phyloP scores from a whole-genome alignment of 2,888 invertebrate genomes.

The Deilephila elpenor region DNA sequence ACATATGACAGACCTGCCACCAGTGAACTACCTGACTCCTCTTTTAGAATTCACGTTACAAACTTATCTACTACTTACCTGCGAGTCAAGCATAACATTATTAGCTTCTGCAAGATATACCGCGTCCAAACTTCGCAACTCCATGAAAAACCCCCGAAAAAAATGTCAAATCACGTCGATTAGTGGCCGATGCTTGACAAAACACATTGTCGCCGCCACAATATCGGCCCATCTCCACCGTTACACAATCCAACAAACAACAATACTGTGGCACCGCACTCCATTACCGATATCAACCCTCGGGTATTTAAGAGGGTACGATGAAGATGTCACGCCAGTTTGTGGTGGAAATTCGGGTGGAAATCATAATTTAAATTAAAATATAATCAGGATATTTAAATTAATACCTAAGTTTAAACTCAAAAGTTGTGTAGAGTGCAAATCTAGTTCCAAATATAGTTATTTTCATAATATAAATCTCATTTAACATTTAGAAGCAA shows the following conservation, averaged over 20 bases:
- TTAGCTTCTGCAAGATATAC: constrained; percentile 27
- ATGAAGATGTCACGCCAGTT: constrained; percentile 65
- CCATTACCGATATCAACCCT: constrained; percentile 69
- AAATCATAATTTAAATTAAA: constrained; percentile 49
- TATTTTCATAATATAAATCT: too few species aligned
- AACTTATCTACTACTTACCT: too few species aligned
- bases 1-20: too few species aligned
- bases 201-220: constrained; percentile 76
- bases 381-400: not conserved
- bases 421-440: too few species aligned
- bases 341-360: constrained; percentile 60
- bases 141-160: constrained; percentile 54
- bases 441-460: too few species aligned
- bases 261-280: constrained; percentile 54
- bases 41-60: too few species aligned
- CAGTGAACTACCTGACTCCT: too few species aligned
- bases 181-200: constrained; percentile 78
- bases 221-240: constrained; percentile 64
- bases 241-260: constrained; percentile 74
- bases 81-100: too few species aligned
- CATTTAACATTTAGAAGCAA: too few species aligned
- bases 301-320: constrained; percentile 71
- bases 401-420: too few species aligned
- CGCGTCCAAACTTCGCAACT: constrained; percentile 47
- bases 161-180: constrained; percentile 81